These are phyloP conservation scores for Cichladusa arquata DNA, from an alignment of 2,113 vertebrate species.

Conservation along the genomic window DNA sequence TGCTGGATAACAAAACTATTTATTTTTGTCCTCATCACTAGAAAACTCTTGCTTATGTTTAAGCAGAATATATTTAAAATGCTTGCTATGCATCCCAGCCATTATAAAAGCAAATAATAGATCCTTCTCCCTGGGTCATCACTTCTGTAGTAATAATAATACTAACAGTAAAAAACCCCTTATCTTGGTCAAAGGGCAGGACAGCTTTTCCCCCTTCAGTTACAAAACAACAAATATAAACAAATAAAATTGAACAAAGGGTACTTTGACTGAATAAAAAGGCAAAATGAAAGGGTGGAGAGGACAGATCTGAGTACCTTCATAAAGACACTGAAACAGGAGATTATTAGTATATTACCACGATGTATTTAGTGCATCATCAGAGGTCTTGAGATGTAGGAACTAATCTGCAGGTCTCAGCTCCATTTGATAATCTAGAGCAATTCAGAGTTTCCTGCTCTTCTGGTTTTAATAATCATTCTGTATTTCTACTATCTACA, in stretches of 20 bases:
- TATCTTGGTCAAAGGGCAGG: background rate
- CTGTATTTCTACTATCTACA: background rate
- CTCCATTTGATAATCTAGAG: background rate
- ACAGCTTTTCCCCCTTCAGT: background rate
- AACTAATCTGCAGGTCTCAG: background rate
- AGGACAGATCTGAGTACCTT: background rate
- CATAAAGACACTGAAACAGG: background rate
- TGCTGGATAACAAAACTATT: background rate
- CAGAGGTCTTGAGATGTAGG: background rate
- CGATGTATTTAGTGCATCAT: background rate
- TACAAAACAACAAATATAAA: background rate
- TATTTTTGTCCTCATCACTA: background rate
- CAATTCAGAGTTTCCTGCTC: background rate
- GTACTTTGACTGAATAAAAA: background rate
- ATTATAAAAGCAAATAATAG: background rate
- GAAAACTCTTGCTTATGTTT: background rate
- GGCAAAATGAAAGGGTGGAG: background rate
- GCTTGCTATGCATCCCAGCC: background rate
- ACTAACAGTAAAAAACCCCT: accelerated
- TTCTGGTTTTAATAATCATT: background rate
- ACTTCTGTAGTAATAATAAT: background rate
- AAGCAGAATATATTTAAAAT: background rate
- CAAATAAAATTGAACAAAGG: background rate
- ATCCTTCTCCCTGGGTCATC: background rate
- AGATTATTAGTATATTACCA: background rate